phyloP scores from a whole-genome alignment of 2,113 vertebrate genomes.

The Calyptommatus sinebrachiatus region DNA sequence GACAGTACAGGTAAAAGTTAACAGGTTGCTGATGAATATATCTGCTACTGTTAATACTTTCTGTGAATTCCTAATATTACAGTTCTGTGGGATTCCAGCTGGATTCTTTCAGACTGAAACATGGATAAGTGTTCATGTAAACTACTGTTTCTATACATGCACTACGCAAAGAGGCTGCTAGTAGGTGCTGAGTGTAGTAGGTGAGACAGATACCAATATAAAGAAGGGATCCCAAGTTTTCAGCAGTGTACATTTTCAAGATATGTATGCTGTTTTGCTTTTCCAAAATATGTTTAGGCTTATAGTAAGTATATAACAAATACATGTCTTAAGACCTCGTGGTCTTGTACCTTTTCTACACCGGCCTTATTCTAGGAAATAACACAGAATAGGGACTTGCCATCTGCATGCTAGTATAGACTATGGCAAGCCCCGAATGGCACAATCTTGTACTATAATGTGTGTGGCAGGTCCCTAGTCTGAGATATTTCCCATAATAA shows the following conservation, averaged over 20 bases:
- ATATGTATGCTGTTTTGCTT: too few species aligned
- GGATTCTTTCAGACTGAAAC: slow-evolving; percentile 63
- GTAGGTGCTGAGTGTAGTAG: slow-evolving; percentile 69
- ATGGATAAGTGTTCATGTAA: slow-evolving; percentile 59
- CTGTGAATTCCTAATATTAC: slow-evolving; percentile 44
- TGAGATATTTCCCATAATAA: too few species aligned
- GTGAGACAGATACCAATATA: slow-evolving; percentile 49
- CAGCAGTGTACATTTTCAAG: slow-evolving; percentile 1
- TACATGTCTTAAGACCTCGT: too few species aligned
- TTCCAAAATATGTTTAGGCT: too few species aligned
- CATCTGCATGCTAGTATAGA: too few species aligned
- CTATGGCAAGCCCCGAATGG: too few species aligned
- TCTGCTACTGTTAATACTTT: slow-evolving; percentile 47
- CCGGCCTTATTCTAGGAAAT: too few species aligned
- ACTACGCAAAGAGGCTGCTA: slow-evolving; percentile 57
- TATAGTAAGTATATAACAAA: too few species aligned
- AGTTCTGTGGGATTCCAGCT: slow-evolving; percentile 63
- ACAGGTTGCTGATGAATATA: slow-evolving; percentile 31
- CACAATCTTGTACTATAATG: too few species aligned
- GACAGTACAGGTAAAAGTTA: slow-evolving; percentile 39
- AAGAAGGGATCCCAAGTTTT: slow-evolving; percentile 52
- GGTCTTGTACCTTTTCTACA: too few species aligned
- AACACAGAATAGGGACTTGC: too few species aligned
- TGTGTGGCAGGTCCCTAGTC: too few species aligned
- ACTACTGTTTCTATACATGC: not conserved